Percentiles rank a stretch among this genome's conserved stretches.
Conservation (phyloP, 1,140 invertebrate species). For the Saccostrea glomerata region DNA sequence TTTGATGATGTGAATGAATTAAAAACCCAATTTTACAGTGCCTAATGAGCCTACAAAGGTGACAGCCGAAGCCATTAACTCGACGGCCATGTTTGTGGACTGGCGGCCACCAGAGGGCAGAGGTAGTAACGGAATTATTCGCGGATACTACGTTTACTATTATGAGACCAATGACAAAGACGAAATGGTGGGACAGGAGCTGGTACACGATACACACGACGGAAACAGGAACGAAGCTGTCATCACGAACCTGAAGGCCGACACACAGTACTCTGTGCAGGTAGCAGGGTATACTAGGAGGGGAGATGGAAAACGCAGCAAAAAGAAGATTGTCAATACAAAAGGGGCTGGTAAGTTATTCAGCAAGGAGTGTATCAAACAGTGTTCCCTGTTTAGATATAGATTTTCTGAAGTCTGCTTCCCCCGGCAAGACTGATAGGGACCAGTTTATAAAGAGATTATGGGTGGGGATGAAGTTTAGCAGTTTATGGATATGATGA, state of each 20-base stretch:
- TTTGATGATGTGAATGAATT: constrained; percentile 5
- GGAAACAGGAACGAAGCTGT: constrained; percentile 89
- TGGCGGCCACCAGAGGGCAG: constrained; percentile 94
- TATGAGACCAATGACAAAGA: constrained; percentile 68
- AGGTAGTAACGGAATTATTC: constrained; percentile 96
- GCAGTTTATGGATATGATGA: not conserved
- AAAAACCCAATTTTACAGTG: constrained; percentile 82
- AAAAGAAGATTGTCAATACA: constrained; percentile 88
- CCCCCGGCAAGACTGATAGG: too few relatives aligned
- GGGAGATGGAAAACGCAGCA: constrained; percentile 94
- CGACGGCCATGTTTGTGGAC: constrained; percentile 92
- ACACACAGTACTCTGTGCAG: constrained; percentile 90
- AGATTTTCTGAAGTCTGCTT: not conserved
- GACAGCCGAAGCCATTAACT: constrained; percentile 91
- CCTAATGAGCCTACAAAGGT: constrained; percentile 97
- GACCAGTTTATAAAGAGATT: too few relatives aligned
- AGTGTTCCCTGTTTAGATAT: not conserved
- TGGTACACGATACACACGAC: constrained; percentile 66
- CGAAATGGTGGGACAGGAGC: constrained; percentile 62
- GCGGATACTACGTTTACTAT: constrained; percentile 97
- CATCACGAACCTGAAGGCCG: constrained; percentile 92
- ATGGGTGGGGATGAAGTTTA: too few relatives aligned
- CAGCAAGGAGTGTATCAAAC: not conserved
- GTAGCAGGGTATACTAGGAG: constrained; percentile 96
- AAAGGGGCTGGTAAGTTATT: constrained; percentile 87